These are phyloP conservation scores for Stenchaetothrips biformis DNA, from an alignment of 2,888 invertebrate species.

Conservation along the genomic window DNA sequence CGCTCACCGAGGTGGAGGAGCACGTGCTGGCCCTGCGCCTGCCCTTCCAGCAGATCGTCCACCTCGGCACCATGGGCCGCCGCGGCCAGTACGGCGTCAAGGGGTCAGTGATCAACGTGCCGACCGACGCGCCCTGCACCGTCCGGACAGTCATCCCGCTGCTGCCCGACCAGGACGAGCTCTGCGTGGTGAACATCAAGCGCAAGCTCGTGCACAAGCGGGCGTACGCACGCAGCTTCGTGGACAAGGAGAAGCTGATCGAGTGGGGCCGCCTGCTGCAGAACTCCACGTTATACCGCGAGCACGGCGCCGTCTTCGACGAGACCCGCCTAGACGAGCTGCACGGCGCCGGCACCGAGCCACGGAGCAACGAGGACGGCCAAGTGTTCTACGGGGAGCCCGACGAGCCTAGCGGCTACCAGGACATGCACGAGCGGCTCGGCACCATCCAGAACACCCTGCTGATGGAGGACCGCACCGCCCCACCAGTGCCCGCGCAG, in stretches of 20 bases:
- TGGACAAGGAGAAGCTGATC: neutral
- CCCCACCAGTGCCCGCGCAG: neutral
- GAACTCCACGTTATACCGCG: neutral
- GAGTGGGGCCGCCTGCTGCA: neutral
- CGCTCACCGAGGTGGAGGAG: neutral
- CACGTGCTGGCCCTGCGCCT: neutral
- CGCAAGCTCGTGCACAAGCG: neutral
- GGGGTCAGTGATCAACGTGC: neutral
- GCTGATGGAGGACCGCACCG: neutral
- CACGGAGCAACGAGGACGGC: neutral
- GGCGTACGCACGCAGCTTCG: neutral
- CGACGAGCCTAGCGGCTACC: neutral
- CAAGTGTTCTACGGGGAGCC: neutral
- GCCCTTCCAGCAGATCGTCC: neutral
- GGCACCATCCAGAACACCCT: neutral
- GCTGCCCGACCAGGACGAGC: neutral
- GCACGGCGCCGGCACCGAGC: neutral
- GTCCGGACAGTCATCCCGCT: neutral
- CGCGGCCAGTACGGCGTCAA: neutral
- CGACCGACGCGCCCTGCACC: neutral
- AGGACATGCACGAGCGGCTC: neutral
- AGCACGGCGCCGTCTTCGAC: neutral
- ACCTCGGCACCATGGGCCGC: neutral
- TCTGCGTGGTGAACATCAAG: neutral
- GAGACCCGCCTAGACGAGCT: neutral